Evolutionary conservation across 2,113 vertebrate species (phyloP), one percentile per base, ranked within the genome.

Genomic region (Vidua chalybeata): DNA sequence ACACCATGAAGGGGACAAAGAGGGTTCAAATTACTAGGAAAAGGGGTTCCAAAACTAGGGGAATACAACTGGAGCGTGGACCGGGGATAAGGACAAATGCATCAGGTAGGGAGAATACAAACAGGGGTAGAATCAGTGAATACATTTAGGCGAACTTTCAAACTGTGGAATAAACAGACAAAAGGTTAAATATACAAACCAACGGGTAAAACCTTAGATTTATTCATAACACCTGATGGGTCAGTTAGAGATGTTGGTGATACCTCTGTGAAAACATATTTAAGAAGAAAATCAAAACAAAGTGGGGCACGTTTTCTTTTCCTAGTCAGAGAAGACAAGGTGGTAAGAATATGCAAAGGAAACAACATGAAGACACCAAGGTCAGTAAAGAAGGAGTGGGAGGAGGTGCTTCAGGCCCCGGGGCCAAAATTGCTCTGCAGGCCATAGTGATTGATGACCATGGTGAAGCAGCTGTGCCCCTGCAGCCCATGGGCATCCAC

Each of bases 351-450:
- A 39, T 46, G 22, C 7, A 18, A 84, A 1, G 4, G 58, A 46
- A 39, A 55, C 39, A 73, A 33, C 11, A 8, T 28, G 33, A 33
- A 22, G 7, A 63, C 22, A 46, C 14, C 33, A 63, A 55, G 17
- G 22, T 37, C 27, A 33, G 17, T 45, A 5, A 5, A 62, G 27
- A 54, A 45, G 33, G 18, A 54, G 15, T 2, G 13, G 12, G 1
- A 45, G 26, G 26, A 72, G 33, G 21, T 84, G 58, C 27, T 54
- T 7, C 58, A 31, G 27, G 33, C 0, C 0, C 21, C 1, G 0
- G 27, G 20, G 26, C 33, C 0, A 0, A 73, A 21, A 46, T 37
- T 54, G 33, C 27, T 62, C 48, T 63, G 48, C 17, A 63, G 58
- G 22, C 17, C 1, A 0, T 31, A 56, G 48, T 35, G 37, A 30